Evolutionary conservation across 1,140 invertebrate genomes (phyloP), one percentile per base, ranked within the genome.

Genomic region (Pachypsylla venusta): DNA sequence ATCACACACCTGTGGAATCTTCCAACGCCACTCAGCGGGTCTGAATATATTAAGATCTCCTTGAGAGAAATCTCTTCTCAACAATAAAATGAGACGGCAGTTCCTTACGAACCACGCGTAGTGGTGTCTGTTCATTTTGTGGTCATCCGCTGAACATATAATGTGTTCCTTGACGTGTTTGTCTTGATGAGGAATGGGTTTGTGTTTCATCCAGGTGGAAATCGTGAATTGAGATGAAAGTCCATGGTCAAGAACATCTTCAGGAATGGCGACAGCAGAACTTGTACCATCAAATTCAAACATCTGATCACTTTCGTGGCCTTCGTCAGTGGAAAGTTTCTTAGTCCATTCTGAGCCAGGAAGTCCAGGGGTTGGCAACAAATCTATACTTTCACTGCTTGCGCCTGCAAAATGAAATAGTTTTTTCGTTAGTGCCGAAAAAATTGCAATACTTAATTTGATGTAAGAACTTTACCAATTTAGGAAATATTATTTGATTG

Each of bases 11-110:
- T 86, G 82, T 1, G 85, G 80, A 53, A 93, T 74, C 68, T 92
- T 91, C 91, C 91, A 95, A 60, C 95, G 79, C 92, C 94, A 98
- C 74, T 99, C 96, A 14, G 95, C 95, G 0, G 95, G 94, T 54
- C 90, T 80, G 78, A 98, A 98, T 59, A 93, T 93, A 70, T 96
- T 93, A 26, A 93, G 79, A 68, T 95, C 89, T 12, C 89, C 86
- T 67, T 93, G 84, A 28, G 85, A 87, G 69, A 93, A 93, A 73
- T 98, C 94, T 57, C 92, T 80, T 25, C 95, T 77, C 62, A 98
- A 74, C 54, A 99, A 74, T 39, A 99, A 77, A 63, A 98, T 95
- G 62, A 99, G 75, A 13, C 93, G 85, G 71, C 95, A 98, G 74
- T 98, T 97, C 58, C 95, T 81, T 1, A 99, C 83, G 75, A 98